Percentiles rank a stretch among this genome's conserved stretches.
phyloP scores from a whole-genome alignment of 1,140 invertebrate genomes.

The Macrobrachium nipponense region DNA sequence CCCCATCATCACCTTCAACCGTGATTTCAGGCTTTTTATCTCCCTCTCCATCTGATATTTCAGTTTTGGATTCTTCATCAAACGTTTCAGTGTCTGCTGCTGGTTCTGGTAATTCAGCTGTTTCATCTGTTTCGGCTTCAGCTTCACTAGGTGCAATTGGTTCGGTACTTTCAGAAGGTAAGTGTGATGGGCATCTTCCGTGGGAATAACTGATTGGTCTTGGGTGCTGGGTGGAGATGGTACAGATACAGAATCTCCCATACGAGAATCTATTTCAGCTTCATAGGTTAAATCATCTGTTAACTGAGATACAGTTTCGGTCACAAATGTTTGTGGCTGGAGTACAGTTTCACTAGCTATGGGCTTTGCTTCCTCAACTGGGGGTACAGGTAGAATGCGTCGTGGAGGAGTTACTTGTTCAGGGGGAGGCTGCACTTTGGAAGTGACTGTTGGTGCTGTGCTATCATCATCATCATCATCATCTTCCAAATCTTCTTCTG shows the following conservation, averaged over 20 bases:
- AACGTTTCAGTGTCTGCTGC: not conserved
- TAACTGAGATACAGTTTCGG: not conserved
- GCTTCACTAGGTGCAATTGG: no score
- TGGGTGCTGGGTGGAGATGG: no score
- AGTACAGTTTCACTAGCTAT: not conserved
- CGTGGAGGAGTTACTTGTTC: constrained; percentile 8
- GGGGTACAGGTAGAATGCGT: constrained; percentile 24
- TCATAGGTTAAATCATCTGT: constrained; percentile 36
- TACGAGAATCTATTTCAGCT: constrained; percentile 4
- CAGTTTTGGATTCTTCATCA: not conserved
- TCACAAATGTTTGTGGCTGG: not conserved
- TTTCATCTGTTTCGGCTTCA: no score
- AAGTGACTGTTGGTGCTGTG: not conserved
- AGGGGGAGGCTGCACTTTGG: not conserved
- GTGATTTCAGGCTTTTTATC: constrained; percentile 24
- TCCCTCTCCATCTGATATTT: not conserved
- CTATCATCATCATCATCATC: constrained; percentile 78
- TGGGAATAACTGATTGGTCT: no score
- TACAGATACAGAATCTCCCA: no score
- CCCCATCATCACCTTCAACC: constrained; percentile 36
- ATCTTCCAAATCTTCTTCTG: constrained; percentile 77
- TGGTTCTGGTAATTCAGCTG: no score
- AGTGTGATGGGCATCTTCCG: no score
- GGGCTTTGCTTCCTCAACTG: not conserved
- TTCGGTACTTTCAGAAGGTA: no score